phyloP scores from a whole-genome alignment of 1,140 invertebrate species.

The Drosophila sucinea region DNA sequence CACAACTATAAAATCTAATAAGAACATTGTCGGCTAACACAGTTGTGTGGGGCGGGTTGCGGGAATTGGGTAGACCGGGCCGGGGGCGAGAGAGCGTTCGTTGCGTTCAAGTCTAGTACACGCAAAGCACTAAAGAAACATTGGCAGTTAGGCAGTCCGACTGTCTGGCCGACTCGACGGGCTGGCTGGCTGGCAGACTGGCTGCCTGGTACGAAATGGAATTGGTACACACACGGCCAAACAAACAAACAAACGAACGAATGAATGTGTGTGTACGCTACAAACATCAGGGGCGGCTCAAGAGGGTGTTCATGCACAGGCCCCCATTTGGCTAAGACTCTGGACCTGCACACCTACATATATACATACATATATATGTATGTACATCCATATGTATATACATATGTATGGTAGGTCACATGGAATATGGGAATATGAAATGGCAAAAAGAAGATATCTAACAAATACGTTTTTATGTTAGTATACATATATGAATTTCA shows the following conservation, averaged over 20 bases:
- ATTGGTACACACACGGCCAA: constrained; percentile 49
- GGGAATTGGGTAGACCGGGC: constrained; percentile 28
- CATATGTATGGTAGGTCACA: not conserved
- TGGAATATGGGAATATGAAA: constrained; percentile 10
- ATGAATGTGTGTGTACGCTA: constrained; percentile 14
- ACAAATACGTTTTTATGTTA: constrained; percentile 4
- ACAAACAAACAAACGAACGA: constrained; percentile 67
- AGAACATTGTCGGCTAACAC: constrained; percentile 54
- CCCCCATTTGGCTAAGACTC: not conserved
- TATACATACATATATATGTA: not conserved
- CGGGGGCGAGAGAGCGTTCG: constrained; percentile 26
- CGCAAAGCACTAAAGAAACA: constrained; percentile 59
- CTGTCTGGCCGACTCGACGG: constrained; percentile 46
- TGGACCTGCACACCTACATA: not conserved
- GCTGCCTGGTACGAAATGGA: constrained; percentile 56
- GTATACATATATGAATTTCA: not conserved
- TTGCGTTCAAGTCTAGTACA: constrained; percentile 68
- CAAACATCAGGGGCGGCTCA: constrained; percentile 47
- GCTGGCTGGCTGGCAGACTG: constrained; percentile 31
- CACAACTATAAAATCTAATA: constrained; percentile 72
- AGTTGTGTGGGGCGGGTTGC: constrained; percentile 10
- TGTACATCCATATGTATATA: not conserved
- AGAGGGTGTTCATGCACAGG: not conserved
- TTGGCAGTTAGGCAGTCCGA: constrained; percentile 38
- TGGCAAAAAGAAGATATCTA: constrained; percentile 12